These are phyloP conservation scores for Scylla paramamosain DNA, from an alignment of 1,140 invertebrate genomes.

Conservation along the genomic window DNA sequence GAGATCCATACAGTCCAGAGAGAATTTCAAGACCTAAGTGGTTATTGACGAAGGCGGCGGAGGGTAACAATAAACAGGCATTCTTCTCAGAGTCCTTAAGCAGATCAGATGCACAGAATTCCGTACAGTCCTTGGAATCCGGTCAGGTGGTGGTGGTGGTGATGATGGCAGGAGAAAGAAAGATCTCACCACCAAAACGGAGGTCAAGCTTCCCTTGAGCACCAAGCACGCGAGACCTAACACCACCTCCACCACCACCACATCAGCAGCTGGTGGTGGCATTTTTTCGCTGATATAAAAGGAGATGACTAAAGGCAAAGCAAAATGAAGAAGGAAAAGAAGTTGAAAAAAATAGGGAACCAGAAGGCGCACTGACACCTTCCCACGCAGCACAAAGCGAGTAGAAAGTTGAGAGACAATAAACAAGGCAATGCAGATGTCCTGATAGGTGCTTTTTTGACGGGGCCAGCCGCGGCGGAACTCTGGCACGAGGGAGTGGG, in stretches of 20 bases:
- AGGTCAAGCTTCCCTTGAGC: background rate
- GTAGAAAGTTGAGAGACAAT: background rate
- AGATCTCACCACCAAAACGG: background rate
- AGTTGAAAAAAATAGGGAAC: background rate
- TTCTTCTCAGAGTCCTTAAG: no score
- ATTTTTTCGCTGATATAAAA: conserved; percentile 14
- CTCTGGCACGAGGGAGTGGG: no score
- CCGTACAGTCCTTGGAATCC: no score
- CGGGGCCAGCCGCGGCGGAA: background rate
- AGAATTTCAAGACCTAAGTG: no score
- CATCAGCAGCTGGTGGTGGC: background rate
- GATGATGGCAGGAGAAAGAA: background rate
- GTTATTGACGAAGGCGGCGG: no score
- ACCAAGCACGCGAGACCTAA: background rate
- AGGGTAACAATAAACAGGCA: no score
- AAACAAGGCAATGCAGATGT: background rate
- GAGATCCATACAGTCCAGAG: no score
- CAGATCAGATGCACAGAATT: no score
- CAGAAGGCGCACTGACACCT: background rate
- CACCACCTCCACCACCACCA: background rate
- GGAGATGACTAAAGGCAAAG: background rate
- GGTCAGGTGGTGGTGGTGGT: no score
- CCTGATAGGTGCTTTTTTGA: background rate
- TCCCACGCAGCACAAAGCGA: background rate
- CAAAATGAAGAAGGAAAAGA: background rate